Evolutionary conservation across 2,113 vertebrate genomes (phyloP).

Genomic region (Oncorhynchus masou): DNA sequence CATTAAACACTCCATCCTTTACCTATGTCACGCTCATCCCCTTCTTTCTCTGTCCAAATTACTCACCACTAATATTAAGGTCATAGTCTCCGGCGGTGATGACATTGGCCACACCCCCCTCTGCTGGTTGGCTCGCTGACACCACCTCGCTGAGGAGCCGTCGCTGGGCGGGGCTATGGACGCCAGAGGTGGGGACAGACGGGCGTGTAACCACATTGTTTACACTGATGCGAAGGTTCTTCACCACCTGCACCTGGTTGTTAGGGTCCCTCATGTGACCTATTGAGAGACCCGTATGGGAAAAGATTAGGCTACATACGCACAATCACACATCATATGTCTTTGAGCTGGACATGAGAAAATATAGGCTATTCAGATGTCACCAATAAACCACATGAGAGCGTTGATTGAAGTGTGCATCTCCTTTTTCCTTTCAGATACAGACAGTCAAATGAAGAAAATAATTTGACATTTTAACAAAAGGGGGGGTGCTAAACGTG

Average conservation of each 20-base stretch:
- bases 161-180: slow-evolving; percentile 71
- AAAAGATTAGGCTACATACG: too few species aligned
- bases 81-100: slow-evolving; percentile 93
- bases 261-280: slow-evolving; percentile 95
- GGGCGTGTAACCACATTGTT: slow-evolving; percentile 84
- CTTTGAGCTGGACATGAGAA: too few species aligned
- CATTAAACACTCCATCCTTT: background rate
- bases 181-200: slow-evolving; percentile 67
- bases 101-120: slow-evolving; percentile 83
- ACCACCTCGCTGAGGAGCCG: slow-evolving; percentile 82
- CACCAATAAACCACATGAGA: too few species aligned
- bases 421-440: too few species aligned
- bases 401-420: too few species aligned
- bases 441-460: too few species aligned
- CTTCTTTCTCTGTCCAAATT: background rate
- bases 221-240: slow-evolving; percentile 91
- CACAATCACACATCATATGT: too few species aligned
- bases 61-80: slow-evolving; percentile 94
- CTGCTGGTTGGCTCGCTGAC: slow-evolving; percentile 86
- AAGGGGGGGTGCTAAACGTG: too few species aligned
- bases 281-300: slow-evolving; percentile 33
- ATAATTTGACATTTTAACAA: too few species aligned
- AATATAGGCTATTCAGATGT: too few species aligned
- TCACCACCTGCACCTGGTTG: slow-evolving; percentile 93
- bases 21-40: background rate